Conservation (phyloP, 2,888 invertebrate genomes). For the Plutella xylostella region DNA sequence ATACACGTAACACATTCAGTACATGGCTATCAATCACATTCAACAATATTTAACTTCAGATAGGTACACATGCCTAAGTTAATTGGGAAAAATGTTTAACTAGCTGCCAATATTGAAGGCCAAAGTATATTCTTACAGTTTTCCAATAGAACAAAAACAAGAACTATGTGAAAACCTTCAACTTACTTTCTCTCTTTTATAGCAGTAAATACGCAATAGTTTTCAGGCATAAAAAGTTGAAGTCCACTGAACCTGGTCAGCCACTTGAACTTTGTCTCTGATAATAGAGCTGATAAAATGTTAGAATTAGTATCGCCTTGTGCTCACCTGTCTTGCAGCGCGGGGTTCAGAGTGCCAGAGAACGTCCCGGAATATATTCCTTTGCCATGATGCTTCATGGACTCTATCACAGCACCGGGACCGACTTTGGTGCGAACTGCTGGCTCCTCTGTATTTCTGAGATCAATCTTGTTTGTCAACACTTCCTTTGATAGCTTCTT, state of each 20-base stretch:
- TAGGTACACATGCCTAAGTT: no score
- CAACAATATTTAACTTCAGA: no score
- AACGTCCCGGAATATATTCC: constrained; percentile 97
- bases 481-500: constrained; percentile 92
- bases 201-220: no score
- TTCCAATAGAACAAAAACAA: no score
- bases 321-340: constrained; percentile 82
- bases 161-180: no score
- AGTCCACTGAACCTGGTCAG: not conserved
- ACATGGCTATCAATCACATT: no score
- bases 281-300: constrained; percentile 5
- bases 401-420: constrained; percentile 86
- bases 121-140: no score
- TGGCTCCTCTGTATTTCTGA: constrained; percentile 59
- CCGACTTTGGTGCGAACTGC: constrained; percentile 55
- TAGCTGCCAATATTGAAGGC: no score
- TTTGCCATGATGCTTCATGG: constrained; percentile 93
- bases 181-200: no score
- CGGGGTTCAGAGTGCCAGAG: constrained; percentile 94
- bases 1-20: not conserved
- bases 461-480: constrained; percentile 75
- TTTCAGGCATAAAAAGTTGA: not conserved
- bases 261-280: not conserved
- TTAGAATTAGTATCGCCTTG: no score
- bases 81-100: no score